Conservation (phyloP, 35 echinoderm and acorn worm genomes). For the Amphiura filiformis region DNA sequence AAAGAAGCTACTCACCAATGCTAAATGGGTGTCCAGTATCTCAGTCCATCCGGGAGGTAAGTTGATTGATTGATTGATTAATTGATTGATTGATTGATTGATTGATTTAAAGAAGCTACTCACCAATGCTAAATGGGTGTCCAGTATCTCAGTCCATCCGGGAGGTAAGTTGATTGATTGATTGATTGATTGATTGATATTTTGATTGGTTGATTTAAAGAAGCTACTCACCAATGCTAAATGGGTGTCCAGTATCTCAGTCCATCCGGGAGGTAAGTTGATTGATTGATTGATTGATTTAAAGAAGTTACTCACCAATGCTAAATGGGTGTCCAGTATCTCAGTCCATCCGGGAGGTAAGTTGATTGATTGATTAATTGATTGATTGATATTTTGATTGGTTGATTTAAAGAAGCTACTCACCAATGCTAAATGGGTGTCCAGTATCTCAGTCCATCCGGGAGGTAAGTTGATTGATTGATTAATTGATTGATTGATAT, state of each 20-base stretch:
- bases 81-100: too few relatives aligned
- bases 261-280: conserved; percentile 77
- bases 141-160: conserved; percentile 82
- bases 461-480: conserved; percentile 51
- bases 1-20: conserved; percentile 79
- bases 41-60: conserved; percentile 85
- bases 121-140: conserved; percentile 86
- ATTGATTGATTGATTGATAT: too few relatives aligned
- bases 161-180: conserved; percentile 70
- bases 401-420: too few relatives aligned
- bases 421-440: conserved; percentile 94
- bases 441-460: conserved; percentile 89
- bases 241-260: conserved; percentile 90
- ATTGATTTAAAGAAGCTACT: conserved; percentile 93
- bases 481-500: too few relatives aligned
- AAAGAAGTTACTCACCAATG: conserved; percentile 88
- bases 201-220: too few relatives aligned
- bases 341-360: conserved; percentile 76
- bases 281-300: too few relatives aligned
- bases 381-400: too few relatives aligned
- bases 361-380: too few relatives aligned
- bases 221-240: conserved; percentile 83
- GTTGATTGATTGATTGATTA: too few relatives aligned
- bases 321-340: conserved; percentile 88
- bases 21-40: conserved; percentile 95